Base-by-base conservation (phyloP, 2,888 invertebrate genomes). In the Protodeltote pygarga region DNA sequence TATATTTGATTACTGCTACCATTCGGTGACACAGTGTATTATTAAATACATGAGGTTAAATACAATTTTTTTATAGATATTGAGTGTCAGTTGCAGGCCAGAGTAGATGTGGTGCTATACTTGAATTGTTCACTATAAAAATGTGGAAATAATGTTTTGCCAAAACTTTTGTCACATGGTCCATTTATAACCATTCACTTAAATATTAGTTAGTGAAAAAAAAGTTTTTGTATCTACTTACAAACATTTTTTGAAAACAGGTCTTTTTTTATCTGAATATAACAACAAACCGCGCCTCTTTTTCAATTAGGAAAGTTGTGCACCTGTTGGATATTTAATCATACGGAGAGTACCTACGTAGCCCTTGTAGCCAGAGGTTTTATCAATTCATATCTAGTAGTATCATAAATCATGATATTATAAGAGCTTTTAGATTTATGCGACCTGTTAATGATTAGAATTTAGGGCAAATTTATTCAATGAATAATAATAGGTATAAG, bases 381-480 rank as follows among this genome's bases (percentile, higher is more conserved):
- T 71, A 73, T 73, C 74, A 44, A 37, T 16, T 54, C 42, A 60
- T 67, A 64, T 62, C 53, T 39, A 35, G 32, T 41, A 46, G 39
- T 37, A 17, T 50, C 47, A 60, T 71, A 60, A 52, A 59, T 64
- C 40, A 37, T 28, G 61, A 64, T 65, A 54, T 34, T 49, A 51
- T 64, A 65, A 52, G 53, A 35, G 25, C 24, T 34, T 34, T 39
- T 27, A 37, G 23, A 38, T 40, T 28, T 29, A 21, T 31, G 21
- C 38, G 27, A 34, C 17, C 19, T n/a, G 53, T 60, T 60, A 38
- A 19, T 17, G 13, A 15, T 4, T 29, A 34, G 4, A 42, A 33
- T 60, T 21, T 60, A 29, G 61, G 53, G 6, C 53, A 42, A 42
- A 59, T 32, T 15, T 37, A 32, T 59, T 49, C 32, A 6, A 20